Percentiles rank a stretch among this genome's conserved stretches.
These are phyloP conservation scores for Sesamia nonagrioides DNA, from an alignment of 1,140 invertebrate species.

Conservation along the genomic window DNA sequence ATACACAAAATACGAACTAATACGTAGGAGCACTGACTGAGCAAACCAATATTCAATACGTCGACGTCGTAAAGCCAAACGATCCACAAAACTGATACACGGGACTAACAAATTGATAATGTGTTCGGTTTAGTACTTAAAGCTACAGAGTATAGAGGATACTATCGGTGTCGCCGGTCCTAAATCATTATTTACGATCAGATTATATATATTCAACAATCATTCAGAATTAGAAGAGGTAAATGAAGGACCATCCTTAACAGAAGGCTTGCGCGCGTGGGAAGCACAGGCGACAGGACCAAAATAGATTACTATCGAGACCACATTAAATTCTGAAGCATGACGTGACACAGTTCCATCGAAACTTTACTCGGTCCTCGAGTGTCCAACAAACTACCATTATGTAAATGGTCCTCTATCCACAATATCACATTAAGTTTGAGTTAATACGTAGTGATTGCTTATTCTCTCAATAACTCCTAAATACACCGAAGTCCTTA, in stretches of 20 bases:
- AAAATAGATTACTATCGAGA: slow-evolving; percentile 16
- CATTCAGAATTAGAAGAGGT: slow-evolving; percentile 20
- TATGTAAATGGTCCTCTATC: slow-evolving; percentile 30
- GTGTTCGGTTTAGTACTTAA: neutral
- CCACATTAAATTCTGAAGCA: slow-evolving; percentile 10
- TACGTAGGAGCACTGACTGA: neutral
- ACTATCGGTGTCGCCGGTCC: neutral
- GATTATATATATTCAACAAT: slow-evolving; percentile 4
- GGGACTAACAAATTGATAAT: slow-evolving; percentile 9
- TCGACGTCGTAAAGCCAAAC: neutral
- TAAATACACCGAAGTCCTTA: slow-evolving; percentile 21
- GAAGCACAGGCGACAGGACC: slow-evolving; percentile 9
- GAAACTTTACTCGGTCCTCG: neutral
- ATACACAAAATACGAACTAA: neutral
- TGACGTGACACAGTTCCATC: slow-evolving; percentile 13
- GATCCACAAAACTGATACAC: slow-evolving; percentile 23
- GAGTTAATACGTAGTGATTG: slow-evolving; percentile 23
- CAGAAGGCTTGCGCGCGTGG: neutral
- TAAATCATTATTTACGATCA: neutral
- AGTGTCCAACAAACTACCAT: slow-evolving; percentile 27
- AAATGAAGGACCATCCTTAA: slow-evolving; percentile 8
- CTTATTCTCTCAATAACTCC: slow-evolving; percentile 30
- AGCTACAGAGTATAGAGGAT: neutral
- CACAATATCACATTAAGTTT: slow-evolving; percentile 31
- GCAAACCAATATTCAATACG: neutral